Conservation (phyloP, 2,113 vertebrate species). For the Heloderma charlesbogerti region DNA sequence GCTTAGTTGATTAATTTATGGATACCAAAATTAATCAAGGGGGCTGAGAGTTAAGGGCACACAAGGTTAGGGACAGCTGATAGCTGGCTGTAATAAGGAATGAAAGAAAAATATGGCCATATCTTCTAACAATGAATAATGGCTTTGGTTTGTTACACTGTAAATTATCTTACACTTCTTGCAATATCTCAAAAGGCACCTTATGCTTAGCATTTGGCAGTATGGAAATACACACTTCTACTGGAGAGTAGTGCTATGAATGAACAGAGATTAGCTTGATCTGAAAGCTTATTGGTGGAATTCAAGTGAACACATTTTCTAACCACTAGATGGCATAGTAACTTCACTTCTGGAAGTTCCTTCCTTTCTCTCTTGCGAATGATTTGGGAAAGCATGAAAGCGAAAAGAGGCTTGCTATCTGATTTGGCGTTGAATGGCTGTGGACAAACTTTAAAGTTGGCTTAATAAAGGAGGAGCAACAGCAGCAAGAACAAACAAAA, state of each 20-base stretch:
- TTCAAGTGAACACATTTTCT: not conserved
- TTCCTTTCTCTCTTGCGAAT: not conserved
- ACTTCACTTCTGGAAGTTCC: not conserved
- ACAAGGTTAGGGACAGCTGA: not conserved
- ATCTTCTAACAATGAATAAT: not conserved
- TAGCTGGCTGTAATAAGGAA: not conserved
- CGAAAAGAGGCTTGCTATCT: not conserved
- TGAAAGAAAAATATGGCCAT: not conserved
- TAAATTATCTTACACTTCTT: not conserved
- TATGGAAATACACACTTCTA: not conserved
- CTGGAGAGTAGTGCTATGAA: rapidly evolving
- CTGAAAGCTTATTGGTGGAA: not conserved
- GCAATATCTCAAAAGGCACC: not conserved
- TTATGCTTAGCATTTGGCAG: not conserved
- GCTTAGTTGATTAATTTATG: not conserved
- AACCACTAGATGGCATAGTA: conserved; percentile 52
- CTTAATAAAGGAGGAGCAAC: not conserved
- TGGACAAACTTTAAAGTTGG: not conserved
- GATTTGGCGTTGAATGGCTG: too few species aligned
- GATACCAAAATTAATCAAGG: not conserved
- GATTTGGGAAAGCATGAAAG: not conserved
- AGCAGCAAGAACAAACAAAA: not conserved
- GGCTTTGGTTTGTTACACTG: not conserved
- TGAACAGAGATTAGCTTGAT: rapidly evolving
- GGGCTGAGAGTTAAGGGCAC: not conserved